phyloP scores from a whole-genome alignment of 2,797 vertebrate genomes.

The Manis javanica region DNA sequence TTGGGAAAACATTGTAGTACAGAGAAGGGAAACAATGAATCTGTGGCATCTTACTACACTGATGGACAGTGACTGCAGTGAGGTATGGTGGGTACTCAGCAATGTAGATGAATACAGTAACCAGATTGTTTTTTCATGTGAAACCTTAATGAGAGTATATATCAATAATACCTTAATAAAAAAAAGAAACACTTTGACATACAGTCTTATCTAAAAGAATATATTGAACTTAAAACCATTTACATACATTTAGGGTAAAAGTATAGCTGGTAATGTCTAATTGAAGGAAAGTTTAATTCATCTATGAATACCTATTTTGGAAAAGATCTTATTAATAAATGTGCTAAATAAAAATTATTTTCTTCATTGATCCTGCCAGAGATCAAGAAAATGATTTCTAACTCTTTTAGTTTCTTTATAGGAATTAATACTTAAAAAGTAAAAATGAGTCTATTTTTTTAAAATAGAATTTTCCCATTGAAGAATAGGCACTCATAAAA shows the following conservation, averaged over 20 bases:
- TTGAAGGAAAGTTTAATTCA: not conserved
- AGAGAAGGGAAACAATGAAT: too few relatives aligned
- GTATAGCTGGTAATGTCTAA: not conserved
- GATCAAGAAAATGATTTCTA: slow-evolving; percentile 44
- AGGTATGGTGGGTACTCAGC: too few relatives aligned
- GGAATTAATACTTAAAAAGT: slow-evolving; percentile 17
- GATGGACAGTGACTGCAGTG: too few relatives aligned
- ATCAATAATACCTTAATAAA: too few relatives aligned
- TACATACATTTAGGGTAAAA: not conserved
- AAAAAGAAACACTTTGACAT: not conserved
- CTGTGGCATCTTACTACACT: too few relatives aligned
- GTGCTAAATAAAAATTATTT: slow-evolving; percentile 31
- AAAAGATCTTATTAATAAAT: slow-evolving; percentile 27
- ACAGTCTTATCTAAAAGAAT: not conserved
- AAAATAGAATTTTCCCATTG: not conserved
- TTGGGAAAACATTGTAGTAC: too few relatives aligned
- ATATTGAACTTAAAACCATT: not conserved
- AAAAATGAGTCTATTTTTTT: not conserved
- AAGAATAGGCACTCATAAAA: slow-evolving; percentile 10
- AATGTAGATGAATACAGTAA: too few relatives aligned
- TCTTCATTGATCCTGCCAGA: slow-evolving; percentile 26
- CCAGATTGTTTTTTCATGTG: too few relatives aligned
- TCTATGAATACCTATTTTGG: not conserved
- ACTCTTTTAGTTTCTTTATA: not conserved
- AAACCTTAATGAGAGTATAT: too few relatives aligned